phyloP scores from a whole-genome alignment of 2,113 vertebrate species.

The Leiothrix lutea region DNA sequence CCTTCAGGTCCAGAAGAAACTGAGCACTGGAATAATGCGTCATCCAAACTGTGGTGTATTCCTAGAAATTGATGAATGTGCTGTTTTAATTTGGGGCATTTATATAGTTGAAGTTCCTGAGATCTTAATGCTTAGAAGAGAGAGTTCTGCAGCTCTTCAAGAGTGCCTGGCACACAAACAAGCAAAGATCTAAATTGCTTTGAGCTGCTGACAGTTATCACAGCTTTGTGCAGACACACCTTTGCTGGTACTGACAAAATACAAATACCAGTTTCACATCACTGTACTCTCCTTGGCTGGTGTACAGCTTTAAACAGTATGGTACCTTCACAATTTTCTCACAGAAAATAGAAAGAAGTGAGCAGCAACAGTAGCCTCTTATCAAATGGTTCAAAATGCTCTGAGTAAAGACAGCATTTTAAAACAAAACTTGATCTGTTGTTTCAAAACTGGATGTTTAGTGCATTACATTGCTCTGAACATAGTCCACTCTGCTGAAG shows the following conservation, averaged over 20 bases:
- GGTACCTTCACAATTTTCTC: neutral
- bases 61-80: constrained; percentile 24
- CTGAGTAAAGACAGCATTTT: neutral
- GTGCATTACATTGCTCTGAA: neutral
- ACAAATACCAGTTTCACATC: neutral
- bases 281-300: neutral
- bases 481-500: neutral
- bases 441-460: neutral
- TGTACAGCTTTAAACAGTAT: neutral
- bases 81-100: neutral
- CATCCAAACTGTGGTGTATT: neutral
- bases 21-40: neutral
- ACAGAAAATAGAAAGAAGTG: neutral
- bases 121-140: neutral
- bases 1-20: constrained; percentile 20
- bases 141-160: neutral
- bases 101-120: neutral
- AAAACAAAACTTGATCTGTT: neutral
- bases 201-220: neutral
- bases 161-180: neutral
- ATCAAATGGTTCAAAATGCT: neutral
- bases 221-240: constrained; percentile 10
- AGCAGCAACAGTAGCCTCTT: neutral
- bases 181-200: neutral
- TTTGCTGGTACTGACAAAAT: constrained; percentile 8